Percentiles rank a stretch among this genome's conserved stretches.
phyloP scores from a whole-genome alignment of 1,140 invertebrate species.

The Choristoneura fumiferana region DNA sequence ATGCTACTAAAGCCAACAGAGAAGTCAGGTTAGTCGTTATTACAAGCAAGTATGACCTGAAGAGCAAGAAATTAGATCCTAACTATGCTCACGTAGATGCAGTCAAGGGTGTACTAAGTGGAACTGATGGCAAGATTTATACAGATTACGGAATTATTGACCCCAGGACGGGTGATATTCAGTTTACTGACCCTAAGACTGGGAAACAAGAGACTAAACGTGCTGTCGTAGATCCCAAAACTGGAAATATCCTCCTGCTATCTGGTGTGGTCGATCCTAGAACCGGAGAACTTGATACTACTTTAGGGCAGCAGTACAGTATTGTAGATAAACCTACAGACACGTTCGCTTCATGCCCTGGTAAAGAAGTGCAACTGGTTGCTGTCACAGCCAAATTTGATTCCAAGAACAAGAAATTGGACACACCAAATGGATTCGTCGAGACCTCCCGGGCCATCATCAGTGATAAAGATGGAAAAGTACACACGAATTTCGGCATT shows the following conservation, averaged over 20 bases:
- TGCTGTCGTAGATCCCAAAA: slow-evolving; percentile 78
- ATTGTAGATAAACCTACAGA: slow-evolving; percentile 81
- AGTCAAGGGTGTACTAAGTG: slow-evolving; percentile 78
- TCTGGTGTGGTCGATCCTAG: slow-evolving; percentile 79
- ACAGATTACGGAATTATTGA: slow-evolving; percentile 81
- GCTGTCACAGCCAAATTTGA: slow-evolving; percentile 79
- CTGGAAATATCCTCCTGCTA: slow-evolving; percentile 78
- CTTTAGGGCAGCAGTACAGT: slow-evolving; percentile 78
- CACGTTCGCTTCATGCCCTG: slow-evolving; percentile 79
- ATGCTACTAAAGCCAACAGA: slow-evolving; percentile 78
- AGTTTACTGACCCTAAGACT: slow-evolving; percentile 78
- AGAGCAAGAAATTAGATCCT: slow-evolving; percentile 78
- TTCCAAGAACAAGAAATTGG: slow-evolving; percentile 76
- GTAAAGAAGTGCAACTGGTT: slow-evolving; percentile 76
- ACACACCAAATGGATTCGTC: slow-evolving; percentile 79
- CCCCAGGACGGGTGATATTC: slow-evolving; percentile 77
- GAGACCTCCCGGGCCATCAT: slow-evolving; percentile 74
- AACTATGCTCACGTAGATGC: slow-evolving; percentile 79
- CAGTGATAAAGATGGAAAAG: slow-evolving; percentile 79
- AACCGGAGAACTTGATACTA: slow-evolving; percentile 75
- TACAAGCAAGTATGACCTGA: slow-evolving; percentile 79
- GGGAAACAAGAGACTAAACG: slow-evolving; percentile 77
- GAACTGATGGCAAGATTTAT: slow-evolving; percentile 78
- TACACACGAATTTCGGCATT: slow-evolving; percentile 81
- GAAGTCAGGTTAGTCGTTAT: slow-evolving; percentile 79